Evolutionary conservation across 2,113 vertebrate species (phyloP).

Genomic region (Ramphastos sulfuratus): DNA sequence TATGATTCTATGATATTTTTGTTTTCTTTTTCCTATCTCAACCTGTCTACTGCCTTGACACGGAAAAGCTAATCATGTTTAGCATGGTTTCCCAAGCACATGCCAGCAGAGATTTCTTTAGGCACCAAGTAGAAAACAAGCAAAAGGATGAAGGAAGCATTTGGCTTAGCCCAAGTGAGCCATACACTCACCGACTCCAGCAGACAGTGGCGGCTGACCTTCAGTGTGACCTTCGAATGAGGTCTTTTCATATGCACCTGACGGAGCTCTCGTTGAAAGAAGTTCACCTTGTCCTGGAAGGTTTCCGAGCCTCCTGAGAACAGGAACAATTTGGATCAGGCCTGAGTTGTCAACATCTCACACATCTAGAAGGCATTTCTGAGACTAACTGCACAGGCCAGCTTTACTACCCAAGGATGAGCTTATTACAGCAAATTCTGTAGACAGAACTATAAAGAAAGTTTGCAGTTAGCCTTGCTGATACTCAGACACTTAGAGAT

Average conservation of each 20-base stretch:
- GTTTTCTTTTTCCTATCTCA: not conserved
- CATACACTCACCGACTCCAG: conserved; percentile 87
- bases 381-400: not conserved
- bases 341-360: not conserved
- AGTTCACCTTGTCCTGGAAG: conserved; percentile 98
- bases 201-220: conserved; percentile 88
- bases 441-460: not conserved
- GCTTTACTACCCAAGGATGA: not conserved
- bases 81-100: not conserved
- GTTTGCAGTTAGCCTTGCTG: not conserved
- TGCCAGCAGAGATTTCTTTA: not conserved
- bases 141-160: not conserved
- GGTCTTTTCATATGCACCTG: conserved; percentile 93
- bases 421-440: not conserved
- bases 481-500: not conserved
- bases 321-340: not conserved
- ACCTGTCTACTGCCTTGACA: not conserved
- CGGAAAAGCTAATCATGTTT: not conserved
- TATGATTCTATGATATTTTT: no score
- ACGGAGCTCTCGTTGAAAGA: conserved; percentile 95
- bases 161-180: not conserved
- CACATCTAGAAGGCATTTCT: not conserved
- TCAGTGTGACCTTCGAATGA: conserved; percentile 93
- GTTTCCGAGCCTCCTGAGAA: conserved; percentile 94
- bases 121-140: not conserved